A percentile compares a stretch with the other conserved stretches of the same genome.
These are phyloP conservation scores for Metacarcinus magister DNA, from an alignment of 2,888 invertebrate species.

Conservation along the genomic window DNA sequence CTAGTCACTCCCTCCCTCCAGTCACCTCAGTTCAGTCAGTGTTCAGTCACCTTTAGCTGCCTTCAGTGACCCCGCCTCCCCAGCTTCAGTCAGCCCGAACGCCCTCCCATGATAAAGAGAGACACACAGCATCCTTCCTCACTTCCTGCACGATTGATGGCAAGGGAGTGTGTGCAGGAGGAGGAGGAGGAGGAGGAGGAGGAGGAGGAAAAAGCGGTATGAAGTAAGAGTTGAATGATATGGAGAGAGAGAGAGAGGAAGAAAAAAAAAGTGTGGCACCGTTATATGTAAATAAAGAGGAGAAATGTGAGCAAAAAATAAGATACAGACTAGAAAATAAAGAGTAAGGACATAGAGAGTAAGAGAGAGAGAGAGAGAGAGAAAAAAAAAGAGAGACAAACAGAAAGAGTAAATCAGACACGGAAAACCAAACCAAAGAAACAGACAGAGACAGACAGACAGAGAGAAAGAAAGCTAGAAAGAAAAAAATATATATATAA, in stretches of 20 bases:
- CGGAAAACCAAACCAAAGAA: not conserved
- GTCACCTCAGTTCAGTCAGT: too few species aligned
- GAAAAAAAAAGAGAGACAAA: not conserved
- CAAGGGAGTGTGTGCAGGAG: not conserved
- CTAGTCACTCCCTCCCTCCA: not conserved
- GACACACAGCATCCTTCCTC: not conserved
- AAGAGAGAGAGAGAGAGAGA: not conserved
- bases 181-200: not conserved
- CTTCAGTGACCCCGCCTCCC: too few species aligned
- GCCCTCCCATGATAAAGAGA: not conserved
- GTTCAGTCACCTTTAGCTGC: too few species aligned
- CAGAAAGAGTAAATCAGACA: not conserved
- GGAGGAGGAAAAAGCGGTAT: not conserved
- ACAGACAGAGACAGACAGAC: not conserved
- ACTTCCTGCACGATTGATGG: constrained; percentile 6
- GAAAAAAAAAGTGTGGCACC: not conserved
- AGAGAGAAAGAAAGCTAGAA: not conserved
- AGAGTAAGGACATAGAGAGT: not conserved
- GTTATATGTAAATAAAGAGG: not conserved
- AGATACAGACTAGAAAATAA: not conserved
- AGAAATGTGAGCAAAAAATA: not conserved
- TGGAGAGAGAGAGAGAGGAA: not conserved
- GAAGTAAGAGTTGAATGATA: not conserved
- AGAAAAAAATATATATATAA: not conserved
- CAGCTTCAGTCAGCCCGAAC: too few species aligned